Percentiles rank a stretch among this genome's conserved stretches.
phyloP scores from a whole-genome alignment of 2,888 invertebrate species.

The Sminthurinus aureus region DNA sequence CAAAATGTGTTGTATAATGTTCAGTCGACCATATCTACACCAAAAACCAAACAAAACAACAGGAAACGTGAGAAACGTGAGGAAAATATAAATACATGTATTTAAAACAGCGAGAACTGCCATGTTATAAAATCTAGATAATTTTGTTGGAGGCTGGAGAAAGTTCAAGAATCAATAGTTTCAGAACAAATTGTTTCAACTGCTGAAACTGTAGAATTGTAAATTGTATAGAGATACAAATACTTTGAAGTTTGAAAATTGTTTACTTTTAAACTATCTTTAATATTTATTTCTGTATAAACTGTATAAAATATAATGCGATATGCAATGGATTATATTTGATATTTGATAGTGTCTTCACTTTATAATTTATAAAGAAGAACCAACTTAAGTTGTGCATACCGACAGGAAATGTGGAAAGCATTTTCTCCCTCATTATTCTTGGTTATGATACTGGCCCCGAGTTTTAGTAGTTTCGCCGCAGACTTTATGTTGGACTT shows the following conservation, averaged over 20 bases:
- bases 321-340: neutral
- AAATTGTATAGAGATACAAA: too few relatives aligned
- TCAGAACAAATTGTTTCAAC: too few relatives aligned
- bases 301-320: too few relatives aligned
- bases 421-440: slow-evolving; percentile 66
- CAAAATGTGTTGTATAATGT: slow-evolving; percentile 81
- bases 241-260: too few relatives aligned
- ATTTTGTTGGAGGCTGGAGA: too few relatives aligned
- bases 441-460: slow-evolving; percentile 64
- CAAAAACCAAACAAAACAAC: neutral
- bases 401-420: slow-evolving; percentile 67
- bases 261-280: too few relatives aligned
- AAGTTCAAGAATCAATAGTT: too few relatives aligned
- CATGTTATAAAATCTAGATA: too few relatives aligned
- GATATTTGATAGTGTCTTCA: neutral
- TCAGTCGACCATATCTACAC: slow-evolving; percentile 75
- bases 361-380: neutral
- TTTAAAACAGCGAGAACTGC: too few relatives aligned
- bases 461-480: slow-evolving; percentile 63
- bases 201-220: too few relatives aligned
- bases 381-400: slow-evolving; percentile 20
- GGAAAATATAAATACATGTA: neutral
- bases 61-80: neutral
- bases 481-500: slow-evolving; percentile 63
- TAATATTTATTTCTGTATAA: too few relatives aligned